Evolutionary conservation across 2,888 invertebrate species (phyloP).

Genomic region (Cheilosia scutellata): DNA sequence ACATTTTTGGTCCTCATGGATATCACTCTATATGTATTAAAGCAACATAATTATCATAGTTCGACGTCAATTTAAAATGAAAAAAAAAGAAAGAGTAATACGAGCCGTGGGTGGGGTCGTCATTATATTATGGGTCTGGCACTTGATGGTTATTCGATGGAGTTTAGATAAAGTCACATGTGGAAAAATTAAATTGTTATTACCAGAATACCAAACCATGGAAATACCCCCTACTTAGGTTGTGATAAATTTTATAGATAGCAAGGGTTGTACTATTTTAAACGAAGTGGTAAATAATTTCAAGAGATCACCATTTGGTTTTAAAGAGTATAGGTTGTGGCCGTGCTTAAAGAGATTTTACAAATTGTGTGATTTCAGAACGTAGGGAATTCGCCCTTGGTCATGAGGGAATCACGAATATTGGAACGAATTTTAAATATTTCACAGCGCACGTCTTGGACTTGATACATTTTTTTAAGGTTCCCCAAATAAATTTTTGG

Average conservation of each 20-base stretch:
- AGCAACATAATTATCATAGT: slow-evolving; percentile 3
- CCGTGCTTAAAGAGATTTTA: too few relatives aligned
- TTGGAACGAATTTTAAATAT: too few relatives aligned
- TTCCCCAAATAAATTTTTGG: too few relatives aligned
- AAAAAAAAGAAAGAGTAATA: neutral
- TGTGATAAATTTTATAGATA: neutral
- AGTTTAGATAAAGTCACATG: neutral
- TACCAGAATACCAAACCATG: neutral
- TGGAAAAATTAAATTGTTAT: neutral
- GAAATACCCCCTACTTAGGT: slow-evolving; percentile 3
- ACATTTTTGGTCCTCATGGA: neutral
- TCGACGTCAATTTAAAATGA: neutral
- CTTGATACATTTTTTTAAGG: too few relatives aligned
- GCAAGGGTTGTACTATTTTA: neutral
- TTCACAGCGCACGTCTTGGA: too few relatives aligned
- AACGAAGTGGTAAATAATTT: neutral
- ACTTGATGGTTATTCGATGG: neutral
- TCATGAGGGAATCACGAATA: too few relatives aligned
- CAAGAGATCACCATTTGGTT: neutral
- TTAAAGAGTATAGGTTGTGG: neutral
- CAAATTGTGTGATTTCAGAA: too few relatives aligned
- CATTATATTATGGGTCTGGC: slow-evolving; percentile 16
- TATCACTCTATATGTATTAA: neutral
- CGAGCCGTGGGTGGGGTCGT: slow-evolving; percentile 23
- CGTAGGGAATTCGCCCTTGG: too few relatives aligned